A percentile compares a stretch with the other conserved stretches of the same genome.
phyloP scores from a whole-genome alignment of 2,888 invertebrate genomes.

The Epicampocera succincta region DNA sequence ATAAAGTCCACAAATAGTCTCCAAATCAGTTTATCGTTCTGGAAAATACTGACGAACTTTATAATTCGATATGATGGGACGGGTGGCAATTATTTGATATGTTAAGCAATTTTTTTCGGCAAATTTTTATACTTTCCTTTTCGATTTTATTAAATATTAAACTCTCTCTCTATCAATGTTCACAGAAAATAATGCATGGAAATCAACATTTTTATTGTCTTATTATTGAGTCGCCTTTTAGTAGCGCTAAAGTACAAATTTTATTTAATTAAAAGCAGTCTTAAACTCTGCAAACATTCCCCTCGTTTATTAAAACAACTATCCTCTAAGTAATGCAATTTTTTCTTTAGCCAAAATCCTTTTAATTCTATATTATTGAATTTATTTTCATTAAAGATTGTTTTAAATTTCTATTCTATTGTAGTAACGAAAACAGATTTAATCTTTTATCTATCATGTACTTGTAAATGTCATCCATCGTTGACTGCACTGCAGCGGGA shows the following conservation, averaged over 20 bases:
- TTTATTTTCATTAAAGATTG: slow-evolving; percentile 61
- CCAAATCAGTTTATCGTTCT: too few species aligned
- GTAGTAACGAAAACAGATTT: slow-evolving; percentile 56
- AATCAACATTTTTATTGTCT: too few species aligned
- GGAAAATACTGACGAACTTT: too few species aligned
- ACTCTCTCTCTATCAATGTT: too few species aligned
- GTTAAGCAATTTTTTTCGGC: too few species aligned
- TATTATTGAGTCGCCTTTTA: neutral
- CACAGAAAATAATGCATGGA: too few species aligned
- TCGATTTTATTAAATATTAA: too few species aligned
- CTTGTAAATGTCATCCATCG: slow-evolving; percentile 67
- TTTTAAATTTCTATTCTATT: slow-evolving; percentile 56
- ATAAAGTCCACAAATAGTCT: too few species aligned
- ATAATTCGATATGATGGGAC: too few species aligned
- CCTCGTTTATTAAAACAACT: neutral
- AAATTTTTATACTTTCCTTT: too few species aligned
- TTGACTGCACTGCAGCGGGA: slow-evolving; percentile 55
- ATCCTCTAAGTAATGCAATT: slow-evolving; percentile 31
- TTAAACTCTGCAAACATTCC: slow-evolving; percentile 45
- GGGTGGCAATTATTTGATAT: too few species aligned
- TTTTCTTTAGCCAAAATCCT: slow-evolving; percentile 48
- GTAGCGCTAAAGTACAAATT: slow-evolving; percentile 33
- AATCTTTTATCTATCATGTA: slow-evolving; percentile 67
- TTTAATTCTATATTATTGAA: slow-evolving; percentile 61
- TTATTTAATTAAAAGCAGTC: slow-evolving; percentile 52